These are phyloP conservation scores for Darwinula stevensoni DNA, from an alignment of 2,888 invertebrate genomes.

Conservation along the genomic window DNA sequence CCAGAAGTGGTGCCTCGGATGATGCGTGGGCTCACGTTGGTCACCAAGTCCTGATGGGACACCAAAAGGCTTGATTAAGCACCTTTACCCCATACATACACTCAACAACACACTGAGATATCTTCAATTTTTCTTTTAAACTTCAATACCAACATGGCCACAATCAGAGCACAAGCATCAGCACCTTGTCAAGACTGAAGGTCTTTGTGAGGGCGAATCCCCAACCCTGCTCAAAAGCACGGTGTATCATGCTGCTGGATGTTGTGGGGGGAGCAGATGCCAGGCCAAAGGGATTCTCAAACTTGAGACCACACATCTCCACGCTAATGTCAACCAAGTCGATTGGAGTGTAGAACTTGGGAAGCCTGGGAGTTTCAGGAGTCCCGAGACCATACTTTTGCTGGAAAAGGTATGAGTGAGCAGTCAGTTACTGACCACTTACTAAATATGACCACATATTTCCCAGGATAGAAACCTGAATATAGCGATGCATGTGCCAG, in stretches of 20 bases:
- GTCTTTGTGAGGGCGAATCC: constrained; percentile 94
- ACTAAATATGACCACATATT: no score
- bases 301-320: constrained; percentile 68
- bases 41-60: constrained; percentile 79
- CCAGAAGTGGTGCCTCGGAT: constrained; percentile 77
- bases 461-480: constrained; percentile 39
- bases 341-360: constrained; percentile 69
- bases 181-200: constrained; percentile 67
- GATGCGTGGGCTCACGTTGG: constrained; percentile 89
- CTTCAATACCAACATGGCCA: no score
- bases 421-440: no score
- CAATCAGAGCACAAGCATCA: constrained; percentile 14
- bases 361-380: constrained; percentile 36
- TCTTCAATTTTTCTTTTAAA: no score
- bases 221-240: constrained; percentile 90
- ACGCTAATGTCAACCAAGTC: constrained; percentile 81
- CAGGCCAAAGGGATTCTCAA: constrained; percentile 86
- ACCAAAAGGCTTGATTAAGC: no score
- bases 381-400: no score
- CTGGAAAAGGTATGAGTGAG: no score
- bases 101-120: no score
- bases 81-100: no score
- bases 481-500: constrained; percentile 70
- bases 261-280: constrained; percentile 95
- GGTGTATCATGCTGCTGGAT: constrained; percentile 68